Evolutionary conservation across 2,113 vertebrate species (phyloP).

Genomic region (Illadopsis cleaveri): DNA sequence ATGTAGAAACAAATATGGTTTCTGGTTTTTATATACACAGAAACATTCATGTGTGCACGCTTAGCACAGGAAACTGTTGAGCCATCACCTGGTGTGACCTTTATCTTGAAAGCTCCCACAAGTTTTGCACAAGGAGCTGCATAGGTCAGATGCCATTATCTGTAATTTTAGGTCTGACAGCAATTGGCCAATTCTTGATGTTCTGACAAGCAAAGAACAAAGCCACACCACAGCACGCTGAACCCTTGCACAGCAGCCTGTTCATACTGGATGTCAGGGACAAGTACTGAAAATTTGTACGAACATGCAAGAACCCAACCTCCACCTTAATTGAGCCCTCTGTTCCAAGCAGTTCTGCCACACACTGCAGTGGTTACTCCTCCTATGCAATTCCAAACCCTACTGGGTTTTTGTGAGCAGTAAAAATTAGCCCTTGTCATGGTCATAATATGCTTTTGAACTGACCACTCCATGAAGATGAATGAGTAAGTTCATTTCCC

Average conservation of each 20-base stretch:
- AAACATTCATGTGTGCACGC: neutral
- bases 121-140: neutral
- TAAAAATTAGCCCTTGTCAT: neutral
- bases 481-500: slow-evolving; percentile 16
- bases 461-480: slow-evolving; percentile 14
- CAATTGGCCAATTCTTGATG: neutral
- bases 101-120: neutral
- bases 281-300: neutral
- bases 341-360: neutral
- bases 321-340: neutral
- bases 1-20: neutral
- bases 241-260: neutral
- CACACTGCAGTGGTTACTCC: neutral
- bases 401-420: neutral
- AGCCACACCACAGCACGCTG: neutral
- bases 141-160: neutral
- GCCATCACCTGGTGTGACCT: neutral
- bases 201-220: neutral
- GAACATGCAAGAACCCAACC: neutral
- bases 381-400: neutral
- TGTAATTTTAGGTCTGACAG: neutral
- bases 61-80: neutral
- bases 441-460: slow-evolving; percentile 4
- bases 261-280: neutral
- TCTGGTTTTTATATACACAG: neutral